phyloP scores from a whole-genome alignment of 2,113 vertebrate genomes.

The Ageneiosus marmoratus region DNA sequence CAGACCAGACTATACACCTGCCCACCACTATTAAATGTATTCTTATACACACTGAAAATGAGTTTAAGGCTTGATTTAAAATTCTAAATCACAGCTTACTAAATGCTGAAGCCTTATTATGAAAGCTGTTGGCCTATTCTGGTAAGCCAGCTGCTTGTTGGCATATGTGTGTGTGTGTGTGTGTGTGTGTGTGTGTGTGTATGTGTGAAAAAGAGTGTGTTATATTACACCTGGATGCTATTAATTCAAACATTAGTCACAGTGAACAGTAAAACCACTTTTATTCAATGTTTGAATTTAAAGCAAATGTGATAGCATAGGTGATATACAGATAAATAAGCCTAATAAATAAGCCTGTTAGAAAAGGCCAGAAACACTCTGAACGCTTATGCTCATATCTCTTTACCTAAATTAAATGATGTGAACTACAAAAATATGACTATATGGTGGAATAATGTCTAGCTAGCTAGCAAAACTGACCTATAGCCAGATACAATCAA shows the following conservation, averaged over 20 bases:
- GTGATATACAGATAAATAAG: not conserved
- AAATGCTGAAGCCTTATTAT: not conserved
- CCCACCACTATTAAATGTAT: not conserved
- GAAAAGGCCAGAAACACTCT: not conserved
- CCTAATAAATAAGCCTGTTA: not conserved
- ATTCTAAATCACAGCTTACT: conserved; percentile 1
- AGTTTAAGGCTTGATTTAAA: not conserved
- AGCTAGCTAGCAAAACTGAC: not conserved
- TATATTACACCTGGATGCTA: not conserved
- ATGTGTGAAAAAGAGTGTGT: no score
- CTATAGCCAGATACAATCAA: not conserved
- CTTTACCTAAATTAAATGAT: not conserved
- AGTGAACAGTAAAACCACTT: not conserved
- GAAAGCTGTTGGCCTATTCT: not conserved
- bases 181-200: not conserved
- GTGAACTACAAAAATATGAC: not conserved
- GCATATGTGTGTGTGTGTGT: no score
- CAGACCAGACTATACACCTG: not conserved
- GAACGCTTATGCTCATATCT: not conserved
- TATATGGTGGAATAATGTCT: not conserved
- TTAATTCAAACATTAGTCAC: not conserved
- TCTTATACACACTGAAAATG: not conserved
- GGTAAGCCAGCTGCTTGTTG: not conserved
- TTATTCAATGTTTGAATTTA: not conserved
- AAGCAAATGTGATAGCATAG: not conserved